Percentiles rank a stretch among this genome's conserved stretches.
Conservation (phyloP, 2,113 vertebrate genomes). For the Syngnathus floridae region DNA sequence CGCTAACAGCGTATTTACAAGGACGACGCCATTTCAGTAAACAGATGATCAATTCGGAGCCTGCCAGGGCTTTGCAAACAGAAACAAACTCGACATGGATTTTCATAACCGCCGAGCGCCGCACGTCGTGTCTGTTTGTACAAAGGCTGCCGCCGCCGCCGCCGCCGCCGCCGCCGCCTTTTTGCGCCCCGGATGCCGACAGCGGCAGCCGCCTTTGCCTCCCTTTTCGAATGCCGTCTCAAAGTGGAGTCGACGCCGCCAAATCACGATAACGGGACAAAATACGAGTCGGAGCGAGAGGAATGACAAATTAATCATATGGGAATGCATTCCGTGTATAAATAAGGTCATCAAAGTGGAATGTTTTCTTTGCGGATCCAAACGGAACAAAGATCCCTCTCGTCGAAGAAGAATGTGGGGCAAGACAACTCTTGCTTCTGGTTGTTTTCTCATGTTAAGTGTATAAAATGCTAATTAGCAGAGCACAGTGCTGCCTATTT, state of each 20-base stretch:
- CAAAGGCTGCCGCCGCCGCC: not conserved
- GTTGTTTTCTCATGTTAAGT: conserved; percentile 12
- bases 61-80: not conserved
- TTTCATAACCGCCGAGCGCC: conserved; percentile 1
- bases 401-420: not conserved
- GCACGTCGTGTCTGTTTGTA: not conserved
- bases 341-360: conserved; percentile 2
- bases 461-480: conserved; percentile 7
- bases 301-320: conserved; percentile 1
- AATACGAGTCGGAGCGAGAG: not conserved
- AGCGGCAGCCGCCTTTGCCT: not conserved
- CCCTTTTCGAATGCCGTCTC: not conserved
- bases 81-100: not conserved
- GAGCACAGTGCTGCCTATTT: not conserved
- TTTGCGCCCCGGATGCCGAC: not conserved
- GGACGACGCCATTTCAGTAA: not conserved
- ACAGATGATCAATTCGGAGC: conserved; percentile 2
- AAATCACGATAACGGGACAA: not conserved
- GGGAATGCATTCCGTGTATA: not conserved
- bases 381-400: not conserved
- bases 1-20: not conserved
- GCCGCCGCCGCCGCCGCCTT: too few species aligned
- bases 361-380: not conserved
- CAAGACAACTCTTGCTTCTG: not conserved
- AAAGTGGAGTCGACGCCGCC: not conserved